Evolutionary conservation across 2,888 invertebrate species (phyloP).

Genomic region (Cephus pygmeus): DNA sequence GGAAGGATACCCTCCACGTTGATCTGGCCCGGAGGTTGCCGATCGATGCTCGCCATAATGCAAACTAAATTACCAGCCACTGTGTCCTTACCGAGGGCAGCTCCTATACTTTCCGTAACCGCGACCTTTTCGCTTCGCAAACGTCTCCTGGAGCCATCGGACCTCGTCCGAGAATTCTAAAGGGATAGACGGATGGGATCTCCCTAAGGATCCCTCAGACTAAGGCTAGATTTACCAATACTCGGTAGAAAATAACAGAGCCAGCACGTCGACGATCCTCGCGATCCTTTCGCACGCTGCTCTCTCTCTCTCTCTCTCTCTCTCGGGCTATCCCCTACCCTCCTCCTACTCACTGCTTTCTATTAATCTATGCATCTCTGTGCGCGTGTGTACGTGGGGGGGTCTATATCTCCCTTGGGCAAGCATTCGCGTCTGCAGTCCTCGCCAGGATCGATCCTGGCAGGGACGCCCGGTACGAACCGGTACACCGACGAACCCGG

Average conservation of each 20-base stretch:
- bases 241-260: background rate
- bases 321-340: no score
- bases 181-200: no score
- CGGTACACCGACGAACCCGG: background rate
- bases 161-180: background rate
- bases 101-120: conserved; percentile 33
- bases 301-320: no score
- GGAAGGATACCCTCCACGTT: conserved; percentile 34
- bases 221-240: background rate
- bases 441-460: background rate
- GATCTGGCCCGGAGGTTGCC: conserved; percentile 32
- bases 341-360: background rate
- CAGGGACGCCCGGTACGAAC: background rate
- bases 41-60: conserved; percentile 46
- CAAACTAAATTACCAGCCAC: conserved; percentile 44
- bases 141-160: background rate
- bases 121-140: conserved; percentile 3
- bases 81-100: conserved; percentile 22
- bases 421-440: background rate
- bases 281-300: background rate
- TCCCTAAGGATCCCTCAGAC: no score
- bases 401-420: background rate
- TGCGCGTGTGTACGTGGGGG: no score
- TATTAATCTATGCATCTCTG: background rate
- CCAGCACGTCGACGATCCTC: background rate